Percentiles rank a stretch among this genome's conserved stretches.
Conservation (phyloP, 1,140 invertebrate species). For the Hyles vespertilio region DNA sequence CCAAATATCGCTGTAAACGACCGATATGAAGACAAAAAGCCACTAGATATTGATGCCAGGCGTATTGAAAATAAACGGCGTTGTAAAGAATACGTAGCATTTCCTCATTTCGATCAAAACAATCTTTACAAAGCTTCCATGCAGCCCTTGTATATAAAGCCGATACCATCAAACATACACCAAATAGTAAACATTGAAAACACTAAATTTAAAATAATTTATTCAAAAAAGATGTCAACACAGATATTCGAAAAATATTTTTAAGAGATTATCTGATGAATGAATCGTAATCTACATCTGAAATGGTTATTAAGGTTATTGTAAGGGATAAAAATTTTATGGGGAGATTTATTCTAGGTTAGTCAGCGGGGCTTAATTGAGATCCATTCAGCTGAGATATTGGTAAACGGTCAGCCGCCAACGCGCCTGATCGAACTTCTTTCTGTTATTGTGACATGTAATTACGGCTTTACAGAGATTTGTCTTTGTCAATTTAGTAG, state of each 20-base stretch:
- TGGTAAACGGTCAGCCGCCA: slow-evolving; percentile 37
- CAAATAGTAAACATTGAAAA: too few relatives aligned
- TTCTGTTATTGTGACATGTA: slow-evolving; percentile 27
- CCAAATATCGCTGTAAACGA: slow-evolving; percentile 33
- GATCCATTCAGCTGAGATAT: slow-evolving; percentile 55
- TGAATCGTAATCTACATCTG: slow-evolving; percentile 30
- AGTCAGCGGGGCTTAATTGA: slow-evolving; percentile 44
- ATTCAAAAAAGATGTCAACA: too few relatives aligned
- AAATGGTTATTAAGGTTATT: slow-evolving; percentile 36
- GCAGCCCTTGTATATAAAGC: too few relatives aligned
- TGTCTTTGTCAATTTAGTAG: slow-evolving; percentile 7
- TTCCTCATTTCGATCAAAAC: slow-evolving; percentile 8
- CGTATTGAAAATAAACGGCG: slow-evolving; percentile 23
- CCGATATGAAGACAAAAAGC: slow-evolving; percentile 40
- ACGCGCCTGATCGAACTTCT: slow-evolving; percentile 31
- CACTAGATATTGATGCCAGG: slow-evolving; percentile 29
- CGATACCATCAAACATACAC: too few relatives aligned
- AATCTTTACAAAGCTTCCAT: background rate
- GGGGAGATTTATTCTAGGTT: slow-evolving; percentile 40
- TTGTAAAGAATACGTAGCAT: slow-evolving; percentile 2
- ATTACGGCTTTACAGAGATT: slow-evolving; percentile 23
- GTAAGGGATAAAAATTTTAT: slow-evolving; percentile 34
- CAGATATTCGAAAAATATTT: too few relatives aligned
- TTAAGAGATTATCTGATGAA: too few relatives aligned
- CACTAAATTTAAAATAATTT: too few relatives aligned